Conservation (phyloP, 2,888 invertebrate genomes). For the Zygaena filipendulae region DNA sequence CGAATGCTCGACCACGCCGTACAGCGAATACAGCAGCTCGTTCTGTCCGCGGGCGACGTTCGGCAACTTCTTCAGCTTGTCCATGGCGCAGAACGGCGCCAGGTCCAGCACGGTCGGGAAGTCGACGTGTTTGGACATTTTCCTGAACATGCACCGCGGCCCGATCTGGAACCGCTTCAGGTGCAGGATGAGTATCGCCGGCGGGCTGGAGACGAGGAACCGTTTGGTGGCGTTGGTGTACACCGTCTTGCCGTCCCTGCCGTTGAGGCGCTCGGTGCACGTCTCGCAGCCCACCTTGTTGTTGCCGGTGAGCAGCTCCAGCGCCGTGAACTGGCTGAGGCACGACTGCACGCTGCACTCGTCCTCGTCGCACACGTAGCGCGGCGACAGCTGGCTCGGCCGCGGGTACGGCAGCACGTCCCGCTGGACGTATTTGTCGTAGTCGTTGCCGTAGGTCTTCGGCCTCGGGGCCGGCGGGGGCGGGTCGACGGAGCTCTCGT, state of each 20-base stretch:
- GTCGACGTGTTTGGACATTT: slow-evolving; percentile 86
- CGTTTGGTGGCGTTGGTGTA: slow-evolving; percentile 87
- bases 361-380: slow-evolving; percentile 79
- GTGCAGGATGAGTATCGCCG: slow-evolving; percentile 94
- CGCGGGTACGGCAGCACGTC: slow-evolving; percentile 40
- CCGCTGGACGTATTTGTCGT: slow-evolving; percentile 31
- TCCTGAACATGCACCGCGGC: slow-evolving; percentile 77
- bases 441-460: slow-evolving; percentile 35
- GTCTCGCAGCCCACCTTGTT: slow-evolving; percentile 94
- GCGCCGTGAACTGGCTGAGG: slow-evolving; percentile 90
- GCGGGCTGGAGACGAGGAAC: slow-evolving; percentile 89
- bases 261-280: slow-evolving; percentile 82
- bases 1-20: slow-evolving; percentile 95
- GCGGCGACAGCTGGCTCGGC: slow-evolving; percentile 68
- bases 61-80: slow-evolving; percentile 71
- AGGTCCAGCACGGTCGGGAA: slow-evolving; percentile 89
- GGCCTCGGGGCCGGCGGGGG: slow-evolving; percentile 31
- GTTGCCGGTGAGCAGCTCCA: slow-evolving; percentile 89
- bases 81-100: slow-evolving; percentile 88
- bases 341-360: slow-evolving; percentile 90
- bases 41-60: slow-evolving; percentile 71
- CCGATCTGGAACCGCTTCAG: slow-evolving; percentile 94
- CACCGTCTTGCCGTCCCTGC: slow-evolving; percentile 76
- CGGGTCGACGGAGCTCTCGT: slow-evolving; percentile 24
- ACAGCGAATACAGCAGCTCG: slow-evolving; percentile 86